Conservation (phyloP, 2,888 invertebrate species). For the Dryocosmus kuriphilus region DNA sequence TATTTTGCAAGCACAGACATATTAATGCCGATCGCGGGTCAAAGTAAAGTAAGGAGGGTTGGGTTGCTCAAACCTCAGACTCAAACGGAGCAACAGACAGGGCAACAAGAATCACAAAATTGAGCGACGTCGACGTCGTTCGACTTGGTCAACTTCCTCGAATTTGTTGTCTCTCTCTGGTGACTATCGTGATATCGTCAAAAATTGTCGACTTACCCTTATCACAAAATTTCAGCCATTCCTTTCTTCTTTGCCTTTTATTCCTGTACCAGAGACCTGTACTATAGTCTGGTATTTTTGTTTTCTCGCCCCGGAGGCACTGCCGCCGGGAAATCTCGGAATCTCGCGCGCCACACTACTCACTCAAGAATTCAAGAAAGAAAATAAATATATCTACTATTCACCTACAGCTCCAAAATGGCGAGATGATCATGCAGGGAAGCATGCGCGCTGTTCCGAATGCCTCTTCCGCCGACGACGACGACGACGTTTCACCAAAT, state of each 20-base stretch:
- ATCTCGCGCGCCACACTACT: background rate
- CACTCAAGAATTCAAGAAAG: slow-evolving; percentile 44
- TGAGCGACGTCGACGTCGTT: slow-evolving; percentile 5
- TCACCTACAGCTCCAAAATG: slow-evolving; percentile 77
- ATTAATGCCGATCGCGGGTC: slow-evolving; percentile 62
- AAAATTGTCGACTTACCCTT: background rate
- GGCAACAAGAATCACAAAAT: background rate
- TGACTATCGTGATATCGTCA: background rate
- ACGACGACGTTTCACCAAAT: slow-evolving; percentile 43
- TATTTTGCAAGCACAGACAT: slow-evolving; percentile 59
- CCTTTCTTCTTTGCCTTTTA: background rate
- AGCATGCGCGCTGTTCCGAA: slow-evolving; percentile 65
- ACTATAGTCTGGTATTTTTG: background rate
- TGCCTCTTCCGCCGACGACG: slow-evolving; percentile 56
- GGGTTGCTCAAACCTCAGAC: slow-evolving; percentile 57
- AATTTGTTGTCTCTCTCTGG: background rate
- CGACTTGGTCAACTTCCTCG: background rate
- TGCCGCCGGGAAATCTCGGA: slow-evolving; percentile 21
- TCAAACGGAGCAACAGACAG: slow-evolving; percentile 20
- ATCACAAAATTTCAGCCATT: background rate
- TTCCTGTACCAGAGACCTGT: too few relatives aligned
- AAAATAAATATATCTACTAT: slow-evolving; percentile 64
- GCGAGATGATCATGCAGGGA: slow-evolving; percentile 65
- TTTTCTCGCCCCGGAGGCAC: background rate
- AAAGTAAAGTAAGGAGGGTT: slow-evolving; percentile 71